Conservation (phyloP, 1,140 invertebrate species). For the Anoplophora glabripennis region DNA sequence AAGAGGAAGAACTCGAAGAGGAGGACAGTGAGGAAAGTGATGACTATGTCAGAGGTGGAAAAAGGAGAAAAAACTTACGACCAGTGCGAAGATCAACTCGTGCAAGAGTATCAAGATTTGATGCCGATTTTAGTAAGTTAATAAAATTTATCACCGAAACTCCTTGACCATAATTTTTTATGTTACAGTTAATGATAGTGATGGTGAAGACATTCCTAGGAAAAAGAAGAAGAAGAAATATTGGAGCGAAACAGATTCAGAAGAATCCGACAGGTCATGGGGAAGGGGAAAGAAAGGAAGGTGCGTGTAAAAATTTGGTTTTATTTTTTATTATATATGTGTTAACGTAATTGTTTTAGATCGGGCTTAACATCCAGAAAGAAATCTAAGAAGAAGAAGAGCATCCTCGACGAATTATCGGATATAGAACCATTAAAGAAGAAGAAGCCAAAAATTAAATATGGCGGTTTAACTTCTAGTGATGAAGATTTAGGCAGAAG, state of each 20-base stretch:
- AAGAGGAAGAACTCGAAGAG: constrained; percentile 55
- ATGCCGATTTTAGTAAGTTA: constrained; percentile 59
- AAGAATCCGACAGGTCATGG: constrained; percentile 10
- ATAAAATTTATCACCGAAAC: constrained; percentile 1
- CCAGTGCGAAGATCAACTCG: constrained; percentile 59
- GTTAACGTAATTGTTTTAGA: neutral
- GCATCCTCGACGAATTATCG: constrained; percentile 45
- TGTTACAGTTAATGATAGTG: constrained; percentile 29
- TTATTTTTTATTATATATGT: too few species aligned
- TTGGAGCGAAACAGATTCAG: constrained; percentile 19
- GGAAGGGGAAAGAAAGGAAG: constrained; percentile 14
- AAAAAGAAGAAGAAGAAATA: constrained; percentile 21
- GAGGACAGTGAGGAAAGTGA: constrained; percentile 61
- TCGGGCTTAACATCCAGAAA: constrained; percentile 24
- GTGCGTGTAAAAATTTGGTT: neutral
- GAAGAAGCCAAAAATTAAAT: constrained; percentile 50
- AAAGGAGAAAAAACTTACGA: constrained; percentile 46
- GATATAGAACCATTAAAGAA: constrained; percentile 51
- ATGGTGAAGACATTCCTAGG: constrained; percentile 5
- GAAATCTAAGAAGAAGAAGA: constrained; percentile 54
- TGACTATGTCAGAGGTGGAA: constrained; percentile 50
- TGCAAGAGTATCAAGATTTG: constrained; percentile 54
- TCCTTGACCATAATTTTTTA: neutral
- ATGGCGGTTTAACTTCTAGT: constrained; percentile 56
- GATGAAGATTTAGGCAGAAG: constrained; percentile 52